These are phyloP conservation scores for Numida meleagris DNA, from an alignment of 2,113 vertebrate species.

Conservation along the genomic window DNA sequence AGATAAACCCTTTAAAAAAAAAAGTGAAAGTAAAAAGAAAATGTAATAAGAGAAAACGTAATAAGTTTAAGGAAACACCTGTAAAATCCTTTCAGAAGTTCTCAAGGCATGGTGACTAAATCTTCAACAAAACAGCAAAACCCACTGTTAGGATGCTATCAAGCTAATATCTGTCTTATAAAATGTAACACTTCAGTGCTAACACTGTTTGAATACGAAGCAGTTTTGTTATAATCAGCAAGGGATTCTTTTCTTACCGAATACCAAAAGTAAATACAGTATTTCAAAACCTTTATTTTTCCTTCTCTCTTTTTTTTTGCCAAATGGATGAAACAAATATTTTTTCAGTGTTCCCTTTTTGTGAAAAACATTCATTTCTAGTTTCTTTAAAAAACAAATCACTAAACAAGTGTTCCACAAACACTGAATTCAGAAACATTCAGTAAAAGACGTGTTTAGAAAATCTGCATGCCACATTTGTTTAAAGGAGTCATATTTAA, in stretches of 20 bases:
- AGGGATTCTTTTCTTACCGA: not conserved
- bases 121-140: not conserved
- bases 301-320: not conserved
- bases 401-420: not conserved
- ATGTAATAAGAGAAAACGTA: not conserved
- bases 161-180: not conserved
- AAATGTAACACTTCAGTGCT: not conserved
- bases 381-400: not conserved
- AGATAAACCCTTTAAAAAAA: too few species aligned
- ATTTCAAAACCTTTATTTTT: not conserved
- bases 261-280: not conserved
- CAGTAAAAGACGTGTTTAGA: not conserved
- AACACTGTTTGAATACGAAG: not conserved
- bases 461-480: not conserved
- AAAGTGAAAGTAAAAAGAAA: not conserved
- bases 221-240: not conserved
- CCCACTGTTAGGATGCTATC: accelerated
- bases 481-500: not conserved
- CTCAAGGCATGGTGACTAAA: not conserved
- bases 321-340: not conserved
- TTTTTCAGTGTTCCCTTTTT: not conserved
- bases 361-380: not conserved
- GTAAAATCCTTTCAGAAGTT: not conserved
- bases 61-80: not conserved
- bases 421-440: not conserved